Evolutionary conservation across 2,797 vertebrate species (phyloP).

Genomic region (Danio aesculapii): DNA sequence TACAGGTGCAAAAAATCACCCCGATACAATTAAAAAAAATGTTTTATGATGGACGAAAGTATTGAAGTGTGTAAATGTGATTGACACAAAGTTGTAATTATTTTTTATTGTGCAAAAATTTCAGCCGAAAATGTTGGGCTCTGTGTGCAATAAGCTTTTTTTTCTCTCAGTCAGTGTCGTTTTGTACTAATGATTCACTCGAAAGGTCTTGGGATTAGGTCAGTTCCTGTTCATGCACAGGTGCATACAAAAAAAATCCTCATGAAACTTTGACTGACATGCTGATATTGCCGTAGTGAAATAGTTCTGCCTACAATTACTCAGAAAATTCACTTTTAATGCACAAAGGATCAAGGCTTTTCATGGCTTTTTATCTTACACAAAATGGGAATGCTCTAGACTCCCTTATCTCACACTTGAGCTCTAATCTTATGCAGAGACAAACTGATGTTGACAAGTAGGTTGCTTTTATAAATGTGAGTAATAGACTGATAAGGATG

Average conservation of each 20-base stretch:
- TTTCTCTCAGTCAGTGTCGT: neutral
- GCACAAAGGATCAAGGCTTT: slow-evolving; percentile 47
- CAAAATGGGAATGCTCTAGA: slow-evolving; percentile 2
- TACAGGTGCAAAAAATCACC: no score
- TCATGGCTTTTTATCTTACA: slow-evolving; percentile 17
- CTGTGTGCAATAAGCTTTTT: neutral
- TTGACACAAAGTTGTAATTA: no score
- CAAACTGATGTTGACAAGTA: neutral
- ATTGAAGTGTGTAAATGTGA: no score
- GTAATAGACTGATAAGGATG: neutral
- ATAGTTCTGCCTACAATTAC: slow-evolving; percentile 50
- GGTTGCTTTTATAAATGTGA: neutral
- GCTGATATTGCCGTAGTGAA: slow-evolving; percentile 49
- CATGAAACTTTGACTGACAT: slow-evolving; percentile 35
- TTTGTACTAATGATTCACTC: neutral
- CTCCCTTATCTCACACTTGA: neutral
- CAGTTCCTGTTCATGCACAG: neutral
- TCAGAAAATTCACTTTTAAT: slow-evolving; percentile 55
- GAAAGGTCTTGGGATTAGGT: neutral
- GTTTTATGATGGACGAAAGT: no score
- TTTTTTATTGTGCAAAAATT: neutral
- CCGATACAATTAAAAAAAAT: no score
- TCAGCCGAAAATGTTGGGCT: neutral
- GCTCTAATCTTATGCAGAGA: neutral
- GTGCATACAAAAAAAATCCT: neutral